Conservation (phyloP, 1,140 invertebrate genomes). For the Notospermus geniculatus region DNA sequence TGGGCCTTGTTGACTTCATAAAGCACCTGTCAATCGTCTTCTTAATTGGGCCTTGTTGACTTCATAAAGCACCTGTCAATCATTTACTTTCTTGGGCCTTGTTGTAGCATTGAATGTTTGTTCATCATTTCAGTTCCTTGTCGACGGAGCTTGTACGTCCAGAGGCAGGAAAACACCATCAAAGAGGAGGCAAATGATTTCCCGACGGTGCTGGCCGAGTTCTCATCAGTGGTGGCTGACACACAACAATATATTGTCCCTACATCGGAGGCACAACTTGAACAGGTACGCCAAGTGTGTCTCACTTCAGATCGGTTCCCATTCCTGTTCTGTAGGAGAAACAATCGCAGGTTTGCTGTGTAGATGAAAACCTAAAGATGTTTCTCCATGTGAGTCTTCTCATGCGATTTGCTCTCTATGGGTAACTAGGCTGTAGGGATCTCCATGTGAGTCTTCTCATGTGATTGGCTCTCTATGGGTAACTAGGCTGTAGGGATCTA, state of each 20-base stretch:
- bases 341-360: background rate
- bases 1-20: too few relatives aligned
- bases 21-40: too few relatives aligned
- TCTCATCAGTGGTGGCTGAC: constrained; percentile 52
- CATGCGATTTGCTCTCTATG: background rate
- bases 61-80: too few relatives aligned
- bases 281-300: background rate
- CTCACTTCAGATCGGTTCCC: background rate
- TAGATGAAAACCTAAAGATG: background rate
- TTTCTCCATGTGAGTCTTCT: background rate
- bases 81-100: too few relatives aligned
- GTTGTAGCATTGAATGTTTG: too few relatives aligned
- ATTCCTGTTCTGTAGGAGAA: background rate
- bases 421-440: background rate
- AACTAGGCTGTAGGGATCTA: too few relatives aligned
- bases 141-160: too few relatives aligned
- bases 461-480: too few relatives aligned
- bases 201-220: constrained; percentile 43
- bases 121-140: too few relatives aligned
- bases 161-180: too few relatives aligned
- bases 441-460: too few relatives aligned
- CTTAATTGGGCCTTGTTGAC: too few relatives aligned
- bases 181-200: background rate
- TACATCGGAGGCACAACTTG: background rate
- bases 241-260: constrained; percentile 50